Evolutionary conservation across 2,113 vertebrate species (phyloP), one percentile per base, ranked within the genome.

Genomic region (Hiodon tergisus): DNA sequence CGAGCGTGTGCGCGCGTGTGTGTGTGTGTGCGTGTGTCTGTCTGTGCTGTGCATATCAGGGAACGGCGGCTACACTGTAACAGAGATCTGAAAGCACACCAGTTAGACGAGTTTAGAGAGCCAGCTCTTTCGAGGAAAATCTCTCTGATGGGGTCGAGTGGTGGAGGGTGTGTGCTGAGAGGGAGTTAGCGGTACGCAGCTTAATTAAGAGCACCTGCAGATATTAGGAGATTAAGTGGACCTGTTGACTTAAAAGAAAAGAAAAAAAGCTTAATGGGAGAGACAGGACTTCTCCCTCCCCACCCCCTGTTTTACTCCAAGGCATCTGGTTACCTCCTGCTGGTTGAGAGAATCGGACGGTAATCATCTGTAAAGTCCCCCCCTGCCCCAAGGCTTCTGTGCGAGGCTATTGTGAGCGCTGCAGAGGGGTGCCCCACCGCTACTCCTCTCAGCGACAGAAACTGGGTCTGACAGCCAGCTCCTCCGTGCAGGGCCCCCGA

Each of bases 201-300:
- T 75, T 75, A 59, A 67, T 68, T 75, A 71, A 71, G 55, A 71
- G 63, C 63, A 59, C 73, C 73, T 67, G 73, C 73, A 67, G 63
- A 74, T 74, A 54, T 58, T 52, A 16, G 53, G 73, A 48, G 65
- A 17, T 75, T 68, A 67, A 51, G 54, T 9, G 59, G 62, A 77
- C 75, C 61, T 72, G 69, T 65, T 77, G 75, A 71, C 75, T 57
- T 57, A 62, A 76, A 63, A 65, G 31, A 31, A 17, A 53, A 8
- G 60, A 76, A 69, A 52, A 73, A 53, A 11, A 53, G 74, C 67
- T 70, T 16, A 69, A 65, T 57, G 58, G 60, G 59, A 55, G 7
- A 46, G 54, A 53, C 53, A 66, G 58, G 31, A 16, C 67, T 5
- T 9, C 11, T 3, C 2, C 60, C 4, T 10, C 48, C 51, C 51